These are phyloP conservation scores for Gerris lacustris DNA, from an alignment of 2,888 invertebrate species.

Conservation along the genomic window DNA sequence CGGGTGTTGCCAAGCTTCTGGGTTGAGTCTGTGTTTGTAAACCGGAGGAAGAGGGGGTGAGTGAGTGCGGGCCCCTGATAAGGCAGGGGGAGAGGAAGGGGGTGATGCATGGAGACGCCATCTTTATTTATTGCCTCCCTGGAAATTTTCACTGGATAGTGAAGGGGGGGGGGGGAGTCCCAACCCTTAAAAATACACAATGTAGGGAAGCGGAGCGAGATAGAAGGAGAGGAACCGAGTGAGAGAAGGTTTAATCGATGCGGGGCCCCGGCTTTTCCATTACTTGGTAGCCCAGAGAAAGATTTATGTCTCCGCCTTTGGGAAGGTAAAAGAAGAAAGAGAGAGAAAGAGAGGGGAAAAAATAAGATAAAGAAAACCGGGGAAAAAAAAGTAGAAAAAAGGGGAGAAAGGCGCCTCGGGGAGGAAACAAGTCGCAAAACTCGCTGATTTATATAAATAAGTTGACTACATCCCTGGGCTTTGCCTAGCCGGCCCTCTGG, in stretches of 20 bases:
- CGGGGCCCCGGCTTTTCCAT: slow-evolving; percentile 1
- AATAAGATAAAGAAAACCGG: background rate
- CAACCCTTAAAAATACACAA: slow-evolving; percentile 5
- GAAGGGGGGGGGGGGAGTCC: background rate
- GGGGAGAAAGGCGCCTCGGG: background rate
- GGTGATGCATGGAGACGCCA: slow-evolving; percentile 5
- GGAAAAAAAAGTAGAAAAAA: background rate
- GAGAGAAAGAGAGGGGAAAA: background rate
- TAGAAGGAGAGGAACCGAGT: background rate
- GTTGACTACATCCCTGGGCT: too few species aligned
- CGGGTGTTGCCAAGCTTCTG: slow-evolving; percentile 1
- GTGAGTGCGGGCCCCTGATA: slow-evolving; percentile 1
- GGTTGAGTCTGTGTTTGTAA: background rate
- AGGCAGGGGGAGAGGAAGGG: background rate
- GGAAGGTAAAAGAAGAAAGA: background rate
- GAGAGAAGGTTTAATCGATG: slow-evolving; percentile 1
- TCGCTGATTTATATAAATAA: too few species aligned
- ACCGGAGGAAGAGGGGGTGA: background rate
- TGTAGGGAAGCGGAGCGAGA: background rate
- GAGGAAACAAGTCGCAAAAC: background rate
- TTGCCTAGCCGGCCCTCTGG: too few species aligned
- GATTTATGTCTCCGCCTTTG: slow-evolving; percentile 3
- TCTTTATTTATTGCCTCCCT: slow-evolving; percentile 5
- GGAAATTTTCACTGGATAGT: background rate
- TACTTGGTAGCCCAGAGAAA: slow-evolving; percentile 5